These are phyloP conservation scores for Melanophora roralis DNA, from an alignment of 2,888 invertebrate genomes.

Conservation along the genomic window DNA sequence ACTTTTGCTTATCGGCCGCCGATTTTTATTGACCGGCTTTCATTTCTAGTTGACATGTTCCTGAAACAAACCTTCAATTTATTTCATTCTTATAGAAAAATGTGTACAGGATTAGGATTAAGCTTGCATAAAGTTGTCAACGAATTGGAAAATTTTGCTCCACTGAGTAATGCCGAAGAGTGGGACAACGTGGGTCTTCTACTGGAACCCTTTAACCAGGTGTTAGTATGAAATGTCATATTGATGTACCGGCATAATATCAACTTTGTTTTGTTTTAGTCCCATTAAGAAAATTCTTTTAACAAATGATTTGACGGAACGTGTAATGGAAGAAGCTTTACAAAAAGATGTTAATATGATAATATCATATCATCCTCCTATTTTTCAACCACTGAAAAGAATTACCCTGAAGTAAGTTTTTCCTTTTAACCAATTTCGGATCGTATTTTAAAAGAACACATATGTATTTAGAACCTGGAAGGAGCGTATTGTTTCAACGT, in stretches of 20 bases:
- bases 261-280: conserved; percentile 65
- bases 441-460: not conserved
- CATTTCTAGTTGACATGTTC: too few relatives aligned
- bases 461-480: conserved; percentile 81
- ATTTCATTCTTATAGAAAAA: conserved; percentile 34
- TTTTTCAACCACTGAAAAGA: conserved; percentile 90
- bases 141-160: conserved; percentile 84
- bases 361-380: conserved; percentile 96
- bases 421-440: not conserved
- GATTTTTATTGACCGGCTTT: too few relatives aligned
- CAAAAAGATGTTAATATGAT: conserved; percentile 85
- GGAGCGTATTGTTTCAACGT: conserved; percentile 87
- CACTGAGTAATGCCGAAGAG: conserved; percentile 84
- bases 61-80: not conserved
- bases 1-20: too few relatives aligned
- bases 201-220: conserved; percentile 85
- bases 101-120: conserved; percentile 24
- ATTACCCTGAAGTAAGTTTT: conserved; percentile 84
- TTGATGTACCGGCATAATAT: not conserved
- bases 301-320: conserved; percentile 95
- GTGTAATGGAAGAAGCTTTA: conserved; percentile 89
- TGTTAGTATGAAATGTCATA: conserved; percentile 69
- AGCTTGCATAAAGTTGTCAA: conserved; percentile 77
- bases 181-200: conserved; percentile 98
- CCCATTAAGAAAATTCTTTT: conserved; percentile 84